Evolutionary conservation across 2,888 invertebrate species (phyloP).

Genomic region (Hyalella azteca): DNA sequence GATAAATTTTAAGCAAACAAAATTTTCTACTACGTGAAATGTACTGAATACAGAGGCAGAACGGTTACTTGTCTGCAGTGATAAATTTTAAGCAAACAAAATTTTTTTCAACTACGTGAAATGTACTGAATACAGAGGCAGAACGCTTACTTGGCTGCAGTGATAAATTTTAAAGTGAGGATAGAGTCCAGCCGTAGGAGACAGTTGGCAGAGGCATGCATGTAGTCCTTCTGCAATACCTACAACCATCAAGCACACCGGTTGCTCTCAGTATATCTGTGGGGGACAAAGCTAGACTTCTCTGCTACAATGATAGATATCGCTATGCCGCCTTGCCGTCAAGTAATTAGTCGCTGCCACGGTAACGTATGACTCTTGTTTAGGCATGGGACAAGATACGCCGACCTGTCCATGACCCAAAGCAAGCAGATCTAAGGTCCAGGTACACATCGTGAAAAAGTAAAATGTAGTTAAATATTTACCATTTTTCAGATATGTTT

Average conservation of each 20-base stretch:
- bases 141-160: neutral
- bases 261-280: conserved; percentile 20
- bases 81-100: too few species aligned
- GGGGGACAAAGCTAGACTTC: neutral
- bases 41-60: too few species aligned
- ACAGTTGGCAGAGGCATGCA: conserved; percentile 23
- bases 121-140: neutral
- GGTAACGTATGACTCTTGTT: conserved; percentile 36
- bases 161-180: neutral
- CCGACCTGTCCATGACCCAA: neutral
- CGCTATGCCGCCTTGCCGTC: conserved; percentile 23
- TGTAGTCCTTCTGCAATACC: conserved; percentile 17
- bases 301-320: conserved; percentile 37
- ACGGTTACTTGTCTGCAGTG: too few species aligned
- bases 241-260: conserved; percentile 33
- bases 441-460: too few species aligned
- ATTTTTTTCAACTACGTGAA: neutral
- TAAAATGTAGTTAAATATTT: too few species aligned
- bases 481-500: too few species aligned
- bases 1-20: too few species aligned
- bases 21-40: too few species aligned
- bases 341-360: conserved; percentile 35
- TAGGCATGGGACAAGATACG: conserved; percentile 7
- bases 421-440: conserved; percentile 7
- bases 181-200: neutral